Evolutionary conservation across 2,888 invertebrate genomes (phyloP).

Genomic region (Galerucella calmariensis): DNA sequence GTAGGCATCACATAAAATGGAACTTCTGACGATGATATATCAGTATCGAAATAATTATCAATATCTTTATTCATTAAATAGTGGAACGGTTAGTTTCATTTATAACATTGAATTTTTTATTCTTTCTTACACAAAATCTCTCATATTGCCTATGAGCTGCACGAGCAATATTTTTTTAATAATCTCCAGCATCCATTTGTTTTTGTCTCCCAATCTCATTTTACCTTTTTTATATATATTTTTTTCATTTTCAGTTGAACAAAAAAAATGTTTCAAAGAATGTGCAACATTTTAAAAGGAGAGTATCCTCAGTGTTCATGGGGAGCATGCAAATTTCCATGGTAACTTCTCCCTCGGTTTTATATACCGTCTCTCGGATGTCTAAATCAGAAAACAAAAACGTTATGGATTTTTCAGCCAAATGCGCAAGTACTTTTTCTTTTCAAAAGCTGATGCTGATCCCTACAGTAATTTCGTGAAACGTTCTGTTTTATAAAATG

Average conservation of each 20-base stretch:
- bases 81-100: too few species aligned
- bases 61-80: too few species aligned
- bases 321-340: conserved; percentile 65
- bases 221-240: conserved; percentile 8
- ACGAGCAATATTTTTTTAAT: background rate
- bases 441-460: conserved; percentile 25
- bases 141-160: too few species aligned
- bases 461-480: conserved; percentile 36
- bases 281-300: conserved; percentile 49
- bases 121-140: too few species aligned
- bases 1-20: too few species aligned
- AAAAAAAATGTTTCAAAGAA: conserved; percentile 45
- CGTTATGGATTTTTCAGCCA: conserved; percentile 63
- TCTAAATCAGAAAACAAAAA: conserved; percentile 63
- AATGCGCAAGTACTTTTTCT: conserved; percentile 51
- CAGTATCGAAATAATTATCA: too few species aligned
- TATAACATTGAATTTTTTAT: too few species aligned
- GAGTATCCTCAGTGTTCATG: conserved; percentile 58
- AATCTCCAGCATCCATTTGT: background rate
- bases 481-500: conserved; percentile 35
- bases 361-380: conserved; percentile 53
- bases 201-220: background rate
- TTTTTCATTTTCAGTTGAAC: conserved; percentile 36
- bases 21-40: too few species aligned
- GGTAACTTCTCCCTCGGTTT: conserved; percentile 58